phyloP scores from a whole-genome alignment of 2,888 invertebrate species.

The Julus scandinavius region DNA sequence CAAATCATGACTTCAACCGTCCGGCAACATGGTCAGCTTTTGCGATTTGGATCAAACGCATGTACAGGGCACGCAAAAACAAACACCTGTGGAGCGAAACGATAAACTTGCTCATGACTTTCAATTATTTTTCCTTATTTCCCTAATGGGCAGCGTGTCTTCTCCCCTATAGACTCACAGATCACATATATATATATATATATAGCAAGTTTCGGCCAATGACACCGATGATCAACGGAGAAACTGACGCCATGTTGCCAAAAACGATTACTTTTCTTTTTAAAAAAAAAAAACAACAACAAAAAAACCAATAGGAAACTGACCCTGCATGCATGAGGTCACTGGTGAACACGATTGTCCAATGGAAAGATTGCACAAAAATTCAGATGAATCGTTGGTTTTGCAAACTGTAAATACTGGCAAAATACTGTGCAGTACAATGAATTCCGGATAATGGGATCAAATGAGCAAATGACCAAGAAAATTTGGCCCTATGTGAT shows the following conservation, averaged over 20 bases:
- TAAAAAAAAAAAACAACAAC: too few species aligned
- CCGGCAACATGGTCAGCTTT: background rate
- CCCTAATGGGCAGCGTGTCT: background rate
- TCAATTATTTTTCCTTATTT: constrained; percentile 11
- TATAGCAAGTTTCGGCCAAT: background rate
- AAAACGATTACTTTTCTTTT: background rate
- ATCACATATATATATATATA: too few species aligned
- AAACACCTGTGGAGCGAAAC: constrained; percentile 19
- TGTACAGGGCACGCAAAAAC: background rate
- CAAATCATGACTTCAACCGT: background rate
- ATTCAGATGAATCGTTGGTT: too few species aligned
- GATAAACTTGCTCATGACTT: constrained; percentile 31
- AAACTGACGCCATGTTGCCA: background rate
- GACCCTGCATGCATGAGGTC: background rate
- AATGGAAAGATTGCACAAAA: too few species aligned
- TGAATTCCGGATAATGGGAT: too few species aligned
- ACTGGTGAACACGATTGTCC: too few species aligned
- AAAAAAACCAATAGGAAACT: constrained; percentile 1
- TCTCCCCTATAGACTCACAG: background rate
- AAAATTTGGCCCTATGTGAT: too few species aligned
- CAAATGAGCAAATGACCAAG: too few species aligned
- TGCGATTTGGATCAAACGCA: background rate
- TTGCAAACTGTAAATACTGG: too few species aligned
- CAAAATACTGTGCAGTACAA: too few species aligned
- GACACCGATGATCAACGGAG: background rate